These are phyloP conservation scores for Pituophis catenifer DNA, from an alignment of 2,113 vertebrate species.

Conservation along the genomic window DNA sequence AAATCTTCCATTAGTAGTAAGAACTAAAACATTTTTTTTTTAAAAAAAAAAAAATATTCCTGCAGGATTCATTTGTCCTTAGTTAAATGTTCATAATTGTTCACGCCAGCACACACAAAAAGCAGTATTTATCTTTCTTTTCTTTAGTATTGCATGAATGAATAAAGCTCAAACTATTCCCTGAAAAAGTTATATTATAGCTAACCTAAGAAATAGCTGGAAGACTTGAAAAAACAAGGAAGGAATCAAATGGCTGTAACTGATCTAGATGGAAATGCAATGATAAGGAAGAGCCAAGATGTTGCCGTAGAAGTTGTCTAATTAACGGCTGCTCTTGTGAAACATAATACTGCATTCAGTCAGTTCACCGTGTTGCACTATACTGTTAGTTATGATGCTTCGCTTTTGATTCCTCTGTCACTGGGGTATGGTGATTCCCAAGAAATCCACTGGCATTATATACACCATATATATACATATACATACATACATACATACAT, in stretches of 20 bases:
- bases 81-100: conserved; percentile 82
- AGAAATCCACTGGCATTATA: conserved; percentile 88
- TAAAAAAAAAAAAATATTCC: conserved; percentile 75
- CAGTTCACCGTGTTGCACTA: conserved; percentile 68
- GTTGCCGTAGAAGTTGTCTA: conserved; percentile 71
- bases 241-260: conserved; percentile 84
- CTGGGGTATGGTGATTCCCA: conserved; percentile 73
- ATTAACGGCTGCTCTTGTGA: conserved; percentile 77
- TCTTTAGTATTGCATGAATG: conserved; percentile 90
- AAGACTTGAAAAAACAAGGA: conserved; percentile 87
- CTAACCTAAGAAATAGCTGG: conserved; percentile 86
- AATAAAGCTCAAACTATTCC: conserved; percentile 90
- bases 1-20: conserved; percentile 86
- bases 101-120: conserved; percentile 86
- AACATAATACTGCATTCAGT: conserved; percentile 82
- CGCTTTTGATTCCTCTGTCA: conserved; percentile 78
- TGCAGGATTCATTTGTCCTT: conserved; percentile 81
- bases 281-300: conserved; percentile 77
- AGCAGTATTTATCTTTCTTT: conserved; percentile 79
- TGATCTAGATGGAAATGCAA: conserved; percentile 83
- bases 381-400: conserved; percentile 72
- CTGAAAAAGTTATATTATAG: conserved; percentile 85
- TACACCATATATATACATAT: neutral
- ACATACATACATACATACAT: too few relatives aligned
- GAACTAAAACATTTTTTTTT: conserved; percentile 76